These are phyloP conservation scores for Recurvirostra avosetta DNA, from an alignment of 2,113 vertebrate species.

Conservation along the genomic window DNA sequence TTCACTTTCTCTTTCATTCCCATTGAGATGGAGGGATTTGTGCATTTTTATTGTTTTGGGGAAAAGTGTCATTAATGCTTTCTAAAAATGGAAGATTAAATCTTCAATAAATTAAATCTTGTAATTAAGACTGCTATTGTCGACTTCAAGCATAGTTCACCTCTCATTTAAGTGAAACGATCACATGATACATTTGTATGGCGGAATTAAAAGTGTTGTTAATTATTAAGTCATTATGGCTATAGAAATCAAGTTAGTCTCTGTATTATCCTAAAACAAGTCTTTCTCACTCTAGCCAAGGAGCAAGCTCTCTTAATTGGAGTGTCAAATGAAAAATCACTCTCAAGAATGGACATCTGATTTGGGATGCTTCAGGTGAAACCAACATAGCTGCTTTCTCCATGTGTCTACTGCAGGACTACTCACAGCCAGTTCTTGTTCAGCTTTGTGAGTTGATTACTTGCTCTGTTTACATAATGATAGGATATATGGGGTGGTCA, in stretches of 20 bases:
- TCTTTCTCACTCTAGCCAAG: neutral
- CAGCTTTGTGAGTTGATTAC: neutral
- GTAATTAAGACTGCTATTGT: neutral
- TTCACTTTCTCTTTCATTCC: neutral
- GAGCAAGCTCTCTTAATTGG: neutral
- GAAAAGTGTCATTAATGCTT: accelerated
- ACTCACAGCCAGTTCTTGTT: neutral
- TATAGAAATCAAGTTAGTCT: neutral
- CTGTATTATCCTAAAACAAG: neutral
- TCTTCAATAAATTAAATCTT: neutral
- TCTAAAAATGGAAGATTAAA: neutral
- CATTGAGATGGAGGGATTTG: neutral
- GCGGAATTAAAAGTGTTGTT: neutral
- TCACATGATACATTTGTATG: neutral
- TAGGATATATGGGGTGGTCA: neutral
- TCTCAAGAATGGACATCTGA: neutral
- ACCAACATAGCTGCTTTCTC: neutral
- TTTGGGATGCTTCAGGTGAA: neutral
- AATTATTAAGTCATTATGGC: neutral
- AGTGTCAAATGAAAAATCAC: neutral
- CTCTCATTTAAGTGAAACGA: neutral
- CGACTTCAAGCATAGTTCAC: neutral
- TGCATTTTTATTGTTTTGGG: neutral
- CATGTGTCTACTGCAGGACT: neutral
- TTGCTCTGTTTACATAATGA: neutral